Base-by-base conservation (phyloP, 1,140 invertebrate species). In the Brachionus plicatilis region DNA sequence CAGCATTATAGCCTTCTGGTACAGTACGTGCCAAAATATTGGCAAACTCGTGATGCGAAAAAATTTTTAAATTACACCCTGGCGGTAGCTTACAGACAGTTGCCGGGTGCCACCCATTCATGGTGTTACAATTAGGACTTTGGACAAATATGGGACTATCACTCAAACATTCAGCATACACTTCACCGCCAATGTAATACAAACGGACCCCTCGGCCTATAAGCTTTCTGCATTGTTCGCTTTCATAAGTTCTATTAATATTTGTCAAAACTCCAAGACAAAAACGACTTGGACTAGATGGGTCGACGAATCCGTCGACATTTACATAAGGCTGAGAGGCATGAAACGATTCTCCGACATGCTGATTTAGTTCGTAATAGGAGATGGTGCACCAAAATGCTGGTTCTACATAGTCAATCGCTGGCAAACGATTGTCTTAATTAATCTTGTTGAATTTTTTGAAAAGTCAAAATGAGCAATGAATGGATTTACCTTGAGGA, bases 31-130 rank as follows among this genome's bases (percentile, higher is more conserved):
- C 95, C 14, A 99, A 91, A 45, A 99, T 90, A n/a, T 95, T 94
- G 8, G 97, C 97, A 90, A 99, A 99, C 91, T 99, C 96, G 88
- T 97, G 95, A 91, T 99, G 99, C 90, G 98, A 98, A 91, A 99
- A 99, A 85, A 99, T 98, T 92, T 99, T 99, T 87, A 99, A 91
- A 90, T 99, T 99, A 90, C 97, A 99, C 78, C 96, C 96, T 87
- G 95, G 95, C 79, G 95, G 95, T 90, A 98, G 96, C 92, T 98
- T 98, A 90, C 95, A 97, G 65, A 98, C 96, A 68, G 96, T 98
- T 65, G 96, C 95, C 76, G 95, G 95, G 91, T 97, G 95, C 95
- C 95, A 98, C 47, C 95, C 95, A 88, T 97, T 96, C 87, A 95
- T 93, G 89, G 96, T 65, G 37, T 85, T 85, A 27, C 72, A 78